Evolutionary conservation across 2,888 invertebrate genomes (phyloP), one percentile per base, ranked within the genome.

Genomic region (Malachius bipustulatus): DNA sequence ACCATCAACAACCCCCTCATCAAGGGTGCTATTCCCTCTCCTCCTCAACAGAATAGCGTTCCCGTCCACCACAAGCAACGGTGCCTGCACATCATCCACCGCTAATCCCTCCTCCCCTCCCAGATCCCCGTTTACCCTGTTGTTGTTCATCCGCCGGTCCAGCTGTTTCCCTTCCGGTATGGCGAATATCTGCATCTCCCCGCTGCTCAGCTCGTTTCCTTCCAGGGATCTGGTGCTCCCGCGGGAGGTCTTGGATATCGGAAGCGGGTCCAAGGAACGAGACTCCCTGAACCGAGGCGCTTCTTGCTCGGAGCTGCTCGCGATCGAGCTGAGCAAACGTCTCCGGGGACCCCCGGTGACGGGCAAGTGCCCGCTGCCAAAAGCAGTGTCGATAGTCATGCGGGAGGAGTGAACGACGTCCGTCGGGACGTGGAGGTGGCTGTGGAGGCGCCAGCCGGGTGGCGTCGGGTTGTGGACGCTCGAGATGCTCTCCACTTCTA

Each of bases 251-350:
- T 49, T 50, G 10, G 43, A 37, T 29, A 55, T 41, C 4, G 75
- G 77, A 51, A 80, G 65, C 2, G 71, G 72, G 54, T 81, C 79
- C 40, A 80, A 58, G 1, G 78, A 78, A 42, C 71, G 70, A 1
- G 76, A 73, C 51, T 75, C 76, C 13, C 75, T 64, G 40, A 76
- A 62, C 43, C 51, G 57, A 37, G 56, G 58, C 16, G 59, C 40
- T 38, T 52, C 50, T 41, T 73, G 71, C 45, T 71, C 73, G 38
- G 70, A 69, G 40, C 75, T 75, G 29, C 76, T 75, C 11, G 76
- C 75, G 36, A 77, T 78, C 36, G 75, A 76, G 34, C 76, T 76
- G 33, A 78, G 55, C 11, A 75, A 71, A 40, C 75, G 58, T 47
- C 71, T 62, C 24, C 45, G 47, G 6, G 47, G 47, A 26, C 46